Conservation (phyloP, 2,797 vertebrate species). For the Coranthus polyacanthus region DNA sequence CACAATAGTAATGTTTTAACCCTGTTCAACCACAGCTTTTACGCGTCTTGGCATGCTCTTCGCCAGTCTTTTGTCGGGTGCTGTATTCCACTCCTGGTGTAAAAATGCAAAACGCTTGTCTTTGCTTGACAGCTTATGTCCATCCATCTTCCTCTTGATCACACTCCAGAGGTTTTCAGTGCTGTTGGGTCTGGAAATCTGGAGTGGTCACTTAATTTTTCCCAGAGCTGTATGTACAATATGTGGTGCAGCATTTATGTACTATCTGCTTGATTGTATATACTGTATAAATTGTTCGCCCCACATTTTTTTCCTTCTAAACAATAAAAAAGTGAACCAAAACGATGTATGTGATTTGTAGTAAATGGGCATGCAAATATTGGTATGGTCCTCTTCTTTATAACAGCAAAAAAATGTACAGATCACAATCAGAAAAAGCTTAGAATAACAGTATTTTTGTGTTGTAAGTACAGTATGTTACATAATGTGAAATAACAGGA, state of each 20-base stretch:
- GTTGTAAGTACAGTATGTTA: constrained; percentile 24
- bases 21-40: too few relatives aligned
- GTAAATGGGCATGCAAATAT: constrained; percentile 73
- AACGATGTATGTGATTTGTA: constrained; percentile 73
- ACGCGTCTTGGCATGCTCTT: too few relatives aligned
- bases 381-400: constrained; percentile 73
- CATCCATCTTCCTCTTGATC: too few relatives aligned
- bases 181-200: too few relatives aligned
- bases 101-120: too few relatives aligned
- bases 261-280: constrained; percentile 67
- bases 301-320: constrained; percentile 65
- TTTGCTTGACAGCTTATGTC: too few relatives aligned
- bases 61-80: too few relatives aligned
- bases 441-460: constrained; percentile 24
- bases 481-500: not conserved
- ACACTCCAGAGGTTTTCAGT: too few relatives aligned
- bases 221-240: constrained; percentile 5
- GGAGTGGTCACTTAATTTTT: too few relatives aligned
- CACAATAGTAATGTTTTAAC: too few relatives aligned
- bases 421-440: constrained; percentile 6
- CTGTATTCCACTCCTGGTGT: too few relatives aligned
- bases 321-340: constrained; percentile 66
- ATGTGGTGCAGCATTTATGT: constrained; percentile 64
- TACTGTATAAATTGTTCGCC: constrained; percentile 59
- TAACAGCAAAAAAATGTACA: constrained; percentile 36